These are phyloP conservation scores for Chrysocyon brachyurus DNA, from an alignment of 2,797 vertebrate genomes.

Conservation along the genomic window DNA sequence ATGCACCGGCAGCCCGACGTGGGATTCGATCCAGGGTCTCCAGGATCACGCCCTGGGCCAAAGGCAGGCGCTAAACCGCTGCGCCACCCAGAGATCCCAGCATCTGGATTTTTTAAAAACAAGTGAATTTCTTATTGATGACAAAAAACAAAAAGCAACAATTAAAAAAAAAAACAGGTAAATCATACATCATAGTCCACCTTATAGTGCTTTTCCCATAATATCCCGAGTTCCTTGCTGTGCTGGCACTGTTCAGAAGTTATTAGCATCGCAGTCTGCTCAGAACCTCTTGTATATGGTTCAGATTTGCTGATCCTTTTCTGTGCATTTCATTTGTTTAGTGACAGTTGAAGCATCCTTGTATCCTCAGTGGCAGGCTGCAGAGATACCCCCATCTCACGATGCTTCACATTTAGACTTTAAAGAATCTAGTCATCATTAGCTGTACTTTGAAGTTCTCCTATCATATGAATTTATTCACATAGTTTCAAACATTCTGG, in stretches of 20 bases:
- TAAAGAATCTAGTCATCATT: background rate
- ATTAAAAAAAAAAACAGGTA: background rate
- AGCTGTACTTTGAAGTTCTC: conserved; percentile 20
- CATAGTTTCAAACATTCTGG: background rate
- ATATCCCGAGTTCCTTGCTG: no score
- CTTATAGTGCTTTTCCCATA: no score
- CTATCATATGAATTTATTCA: background rate
- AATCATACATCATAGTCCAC: background rate
- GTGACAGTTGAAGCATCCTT: background rate
- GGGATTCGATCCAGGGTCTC: no score
- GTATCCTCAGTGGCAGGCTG: background rate
- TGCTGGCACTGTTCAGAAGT: background rate
- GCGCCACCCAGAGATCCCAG: no score
- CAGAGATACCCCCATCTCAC: background rate
- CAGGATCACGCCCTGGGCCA: no score
- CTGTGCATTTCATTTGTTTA: background rate
- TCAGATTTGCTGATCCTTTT: background rate
- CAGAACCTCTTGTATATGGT: background rate
- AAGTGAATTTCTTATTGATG: background rate
- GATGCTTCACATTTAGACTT: background rate
- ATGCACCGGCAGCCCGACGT: no score
- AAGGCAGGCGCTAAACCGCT: no score
- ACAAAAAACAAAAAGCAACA: background rate
- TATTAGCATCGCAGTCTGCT: background rate
- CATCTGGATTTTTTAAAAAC: background rate